phyloP scores from a whole-genome alignment of 2,113 vertebrate genomes.

The Forbesichthys papilliferus region DNA sequence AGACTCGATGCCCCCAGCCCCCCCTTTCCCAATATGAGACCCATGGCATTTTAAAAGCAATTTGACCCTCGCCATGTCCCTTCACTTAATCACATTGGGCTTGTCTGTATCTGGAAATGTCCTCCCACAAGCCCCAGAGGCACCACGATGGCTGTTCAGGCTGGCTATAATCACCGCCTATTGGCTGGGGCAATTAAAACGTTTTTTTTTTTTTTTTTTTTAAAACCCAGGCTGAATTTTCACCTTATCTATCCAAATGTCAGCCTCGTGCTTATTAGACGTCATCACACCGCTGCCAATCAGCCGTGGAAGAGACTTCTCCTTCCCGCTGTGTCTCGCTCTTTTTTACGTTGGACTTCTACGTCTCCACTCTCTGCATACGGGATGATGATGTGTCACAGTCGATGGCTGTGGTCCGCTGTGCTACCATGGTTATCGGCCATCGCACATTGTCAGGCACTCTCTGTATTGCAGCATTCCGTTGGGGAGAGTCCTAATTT shows the following conservation, averaged over 20 bases:
- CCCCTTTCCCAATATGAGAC: conserved; percentile 51
- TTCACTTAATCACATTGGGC: conserved; percentile 69
- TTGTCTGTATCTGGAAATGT: conserved; percentile 66
- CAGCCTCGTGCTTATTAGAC: conserved; percentile 73
- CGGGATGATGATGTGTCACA: too few relatives aligned
- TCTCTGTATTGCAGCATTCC: too few relatives aligned
- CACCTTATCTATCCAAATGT: conserved; percentile 79
- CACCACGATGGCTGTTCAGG: conserved; percentile 42
- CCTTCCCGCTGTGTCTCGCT: conserved; percentile 27
- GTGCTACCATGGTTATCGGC: too few relatives aligned
- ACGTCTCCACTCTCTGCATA: neutral
- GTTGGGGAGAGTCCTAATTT: too few relatives aligned
- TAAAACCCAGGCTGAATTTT: conserved; percentile 64
- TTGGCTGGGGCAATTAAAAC: conserved; percentile 68
- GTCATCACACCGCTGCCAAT: conserved; percentile 68
- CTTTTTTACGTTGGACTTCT: conserved; percentile 16
- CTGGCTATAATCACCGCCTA: conserved; percentile 61
- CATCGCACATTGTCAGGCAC: too few relatives aligned
- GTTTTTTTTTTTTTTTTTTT: too few relatives aligned
- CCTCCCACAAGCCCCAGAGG: conserved; percentile 61
- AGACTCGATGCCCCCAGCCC: conserved; percentile 53
- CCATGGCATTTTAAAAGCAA: conserved; percentile 76
- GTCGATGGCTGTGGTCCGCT: too few relatives aligned
- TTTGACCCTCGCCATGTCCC: conserved; percentile 63
- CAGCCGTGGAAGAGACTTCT: conserved; percentile 45